phyloP scores from a whole-genome alignment of 2,888 invertebrate genomes.

The Drosophila pseudotalamancana region DNA sequence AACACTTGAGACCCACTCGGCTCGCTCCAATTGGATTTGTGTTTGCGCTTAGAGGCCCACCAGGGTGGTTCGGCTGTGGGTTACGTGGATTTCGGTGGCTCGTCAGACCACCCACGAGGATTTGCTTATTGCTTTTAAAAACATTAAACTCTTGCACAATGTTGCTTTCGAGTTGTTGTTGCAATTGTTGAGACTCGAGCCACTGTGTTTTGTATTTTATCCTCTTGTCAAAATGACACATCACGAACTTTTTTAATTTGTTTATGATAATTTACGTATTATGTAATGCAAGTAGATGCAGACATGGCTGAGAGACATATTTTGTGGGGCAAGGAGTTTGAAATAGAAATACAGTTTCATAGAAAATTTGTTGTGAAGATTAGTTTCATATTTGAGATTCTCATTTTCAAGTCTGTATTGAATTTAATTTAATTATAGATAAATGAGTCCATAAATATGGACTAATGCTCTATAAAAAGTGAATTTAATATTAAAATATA shows the following conservation, averaged over 20 bases:
- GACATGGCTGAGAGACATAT: slow-evolving; percentile 63
- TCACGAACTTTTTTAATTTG: slow-evolving; percentile 82
- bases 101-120: slow-evolving; percentile 70
- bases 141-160: slow-evolving; percentile 55
- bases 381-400: background rate
- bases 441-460: too few species aligned
- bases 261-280: slow-evolving; percentile 81
- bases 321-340: slow-evolving; percentile 25
- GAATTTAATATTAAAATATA: too few species aligned
- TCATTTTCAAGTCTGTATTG: too few species aligned
- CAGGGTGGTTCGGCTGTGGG: slow-evolving; percentile 11
- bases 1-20: slow-evolving; percentile 58
- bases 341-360: background rate
- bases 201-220: background rate
- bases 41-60: slow-evolving; percentile 48
- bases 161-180: slow-evolving; percentile 3
- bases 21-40: slow-evolving; percentile 68
- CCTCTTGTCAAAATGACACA: slow-evolving; percentile 70
- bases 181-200: slow-evolving; percentile 9
- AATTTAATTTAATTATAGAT: background rate
- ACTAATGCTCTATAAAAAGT: too few species aligned
- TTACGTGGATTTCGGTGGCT: slow-evolving; percentile 13
- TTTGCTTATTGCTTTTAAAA: slow-evolving; percentile 73
- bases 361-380: background rate
- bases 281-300: slow-evolving; percentile 45